These are phyloP conservation scores for Agrilus planipennis DNA, from an alignment of 1,140 invertebrate genomes.

Conservation along the genomic window DNA sequence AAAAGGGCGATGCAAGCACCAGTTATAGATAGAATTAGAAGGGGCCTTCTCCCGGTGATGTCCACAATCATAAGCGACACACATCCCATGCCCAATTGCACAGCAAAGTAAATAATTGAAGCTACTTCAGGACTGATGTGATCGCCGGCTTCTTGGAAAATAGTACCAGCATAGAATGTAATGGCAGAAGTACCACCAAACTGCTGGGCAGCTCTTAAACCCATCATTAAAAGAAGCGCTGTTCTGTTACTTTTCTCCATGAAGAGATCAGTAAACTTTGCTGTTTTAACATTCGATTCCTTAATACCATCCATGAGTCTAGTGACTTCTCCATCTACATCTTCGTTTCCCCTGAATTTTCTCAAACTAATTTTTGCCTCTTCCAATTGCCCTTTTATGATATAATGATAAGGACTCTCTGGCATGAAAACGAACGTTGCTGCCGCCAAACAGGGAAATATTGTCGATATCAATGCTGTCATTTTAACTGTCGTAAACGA, in stretches of 20 bases:
- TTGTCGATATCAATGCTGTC: conserved; percentile 44
- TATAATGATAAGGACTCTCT: conserved; percentile 64
- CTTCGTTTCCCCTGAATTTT: conserved; percentile 43
- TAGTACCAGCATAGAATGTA: conserved; percentile 59
- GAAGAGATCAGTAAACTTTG: conserved; percentile 42
- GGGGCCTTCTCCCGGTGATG: conserved; percentile 52
- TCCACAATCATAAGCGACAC: conserved; percentile 55
- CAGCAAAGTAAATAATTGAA: conserved; percentile 47
- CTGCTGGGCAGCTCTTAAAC: conserved; percentile 60
- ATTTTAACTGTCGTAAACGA: conserved; percentile 44
- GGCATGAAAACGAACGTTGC: conserved; percentile 57
- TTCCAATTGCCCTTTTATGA: conserved; percentile 41
- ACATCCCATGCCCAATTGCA: conserved; percentile 52
- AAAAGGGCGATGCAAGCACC: conserved; percentile 40
- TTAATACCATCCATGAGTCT: conserved; percentile 22
- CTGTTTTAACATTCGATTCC: conserved; percentile 17
- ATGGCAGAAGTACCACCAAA: conserved; percentile 60
- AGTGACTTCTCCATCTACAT: conserved; percentile 45
- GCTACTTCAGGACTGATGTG: conserved; percentile 15
- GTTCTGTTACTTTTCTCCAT: conserved; percentile 42
- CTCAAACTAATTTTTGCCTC: conserved; percentile 47
- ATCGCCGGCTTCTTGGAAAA: conserved; percentile 48
- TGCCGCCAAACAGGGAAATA: conserved; percentile 46
- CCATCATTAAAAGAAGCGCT: conserved; percentile 48
- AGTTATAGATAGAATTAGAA: conserved; percentile 48